Conservation (phyloP, 2,888 invertebrate species). For the Hecatera dysodea region DNA sequence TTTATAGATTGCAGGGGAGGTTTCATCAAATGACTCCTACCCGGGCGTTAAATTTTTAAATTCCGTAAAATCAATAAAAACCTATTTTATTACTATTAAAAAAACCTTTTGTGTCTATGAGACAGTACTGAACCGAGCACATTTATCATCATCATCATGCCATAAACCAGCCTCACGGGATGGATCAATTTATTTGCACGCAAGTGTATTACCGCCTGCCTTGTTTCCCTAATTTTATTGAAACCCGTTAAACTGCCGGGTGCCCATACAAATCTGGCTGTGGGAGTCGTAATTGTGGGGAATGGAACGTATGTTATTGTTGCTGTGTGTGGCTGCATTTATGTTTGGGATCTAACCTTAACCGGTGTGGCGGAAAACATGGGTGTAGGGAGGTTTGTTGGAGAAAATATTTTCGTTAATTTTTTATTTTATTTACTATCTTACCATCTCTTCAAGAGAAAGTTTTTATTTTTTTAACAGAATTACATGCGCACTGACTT, state of each 20-base stretch:
- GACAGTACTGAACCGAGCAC: too few relatives aligned
- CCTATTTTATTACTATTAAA: too few relatives aligned
- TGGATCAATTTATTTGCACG: too few relatives aligned
- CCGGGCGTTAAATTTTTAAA: too few relatives aligned
- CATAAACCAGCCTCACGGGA: too few relatives aligned
- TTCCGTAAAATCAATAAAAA: too few relatives aligned
- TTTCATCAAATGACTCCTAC: too few relatives aligned
- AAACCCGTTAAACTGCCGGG: constrained; percentile 72
- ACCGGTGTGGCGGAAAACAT: constrained; percentile 2
- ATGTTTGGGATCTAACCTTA: constrained; percentile 46
- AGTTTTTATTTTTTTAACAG: neutral
- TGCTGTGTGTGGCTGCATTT: constrained; percentile 39
- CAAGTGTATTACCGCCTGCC: constrained; percentile 37
- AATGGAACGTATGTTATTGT: constrained; percentile 45
- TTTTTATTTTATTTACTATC: neutral
- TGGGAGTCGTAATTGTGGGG: constrained; percentile 48
- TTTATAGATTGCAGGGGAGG: too few relatives aligned
- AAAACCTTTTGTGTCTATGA: too few relatives aligned
- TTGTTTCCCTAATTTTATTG: constrained; percentile 72
- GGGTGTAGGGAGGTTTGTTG: too few relatives aligned
- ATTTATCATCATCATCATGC: too few relatives aligned
- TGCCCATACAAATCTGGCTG: constrained; percentile 54
- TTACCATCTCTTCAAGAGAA: neutral
- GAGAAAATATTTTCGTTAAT: neutral
- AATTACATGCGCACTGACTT: neutral